Evolutionary conservation across 2,888 invertebrate genomes (phyloP), one percentile per base, ranked within the genome.

Genomic region (Latrodectus elegans): DNA sequence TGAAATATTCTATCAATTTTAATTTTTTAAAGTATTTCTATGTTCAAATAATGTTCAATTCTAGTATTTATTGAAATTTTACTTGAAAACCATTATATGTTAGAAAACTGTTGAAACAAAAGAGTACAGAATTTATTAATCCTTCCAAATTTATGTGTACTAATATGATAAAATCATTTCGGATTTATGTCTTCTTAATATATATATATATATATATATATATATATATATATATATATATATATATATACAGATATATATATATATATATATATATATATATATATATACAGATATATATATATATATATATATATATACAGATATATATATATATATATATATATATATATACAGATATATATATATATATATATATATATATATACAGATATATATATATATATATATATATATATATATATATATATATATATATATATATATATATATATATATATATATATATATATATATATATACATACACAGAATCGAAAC

Each of bases 201-300:
- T 26, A 1, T 1, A 38, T 70, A 70, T 70, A n/a, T 70, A 22
- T 70, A 70, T 26, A 70, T 26, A 70, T 26, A 70, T 70, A 70
- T 70, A 70, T 70, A 70, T 70, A 70, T 70, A 70, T 70, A 70
- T 70, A n/a, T 70, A 22, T 70, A 70, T 26, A 70, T 26, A 70
- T 26, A 70, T 70, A 70, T 70, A 70, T 70, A 70, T 70, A 70
- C 9, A 26, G 4, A 70, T 70, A 70, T 70, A 70, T 70, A 70
- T 70, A 70, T 70, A 70, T 70, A 26, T 70, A 70, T 70, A 70
- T 70, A 70, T 70, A 70, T 70, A 26, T 70, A 70, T 70, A 70
- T 70, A 70, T 26, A 70, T 70, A 70, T 70, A 70, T 70, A 70
- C 3, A 70, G 4, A 70, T 70, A 70, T 70, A 70, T 70, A 70